Conservation (phyloP, 2,113 vertebrate genomes). For the Ptyas mucosa region DNA sequence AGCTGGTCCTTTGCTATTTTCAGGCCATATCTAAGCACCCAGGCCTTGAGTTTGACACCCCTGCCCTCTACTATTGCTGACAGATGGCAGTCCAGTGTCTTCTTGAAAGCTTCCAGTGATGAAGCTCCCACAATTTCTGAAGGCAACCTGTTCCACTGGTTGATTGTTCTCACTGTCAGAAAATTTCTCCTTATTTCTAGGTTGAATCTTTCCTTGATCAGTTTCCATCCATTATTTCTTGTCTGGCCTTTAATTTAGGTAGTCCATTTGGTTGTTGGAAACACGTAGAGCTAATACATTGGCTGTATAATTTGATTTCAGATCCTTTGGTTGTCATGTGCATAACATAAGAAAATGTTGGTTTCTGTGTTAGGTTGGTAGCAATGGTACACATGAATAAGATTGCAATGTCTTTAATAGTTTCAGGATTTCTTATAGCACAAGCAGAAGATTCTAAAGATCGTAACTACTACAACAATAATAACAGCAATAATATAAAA, state of each 20-base stretch:
- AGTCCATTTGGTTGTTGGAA: not conserved
- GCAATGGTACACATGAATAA: not conserved
- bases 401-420: not conserved
- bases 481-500: not conserved
- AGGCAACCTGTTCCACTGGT: no score
- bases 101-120: no score
- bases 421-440: not conserved
- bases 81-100: no score
- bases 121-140: no score
- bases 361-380: not conserved
- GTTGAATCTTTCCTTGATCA: no score
- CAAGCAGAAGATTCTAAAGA: not conserved
- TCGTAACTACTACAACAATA: not conserved
- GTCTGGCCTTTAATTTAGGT: not conserved
- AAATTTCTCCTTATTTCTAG: no score
- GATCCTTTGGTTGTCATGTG: not conserved
- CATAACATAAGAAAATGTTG: not conserved
- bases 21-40: no score
- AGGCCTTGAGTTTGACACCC: no score
- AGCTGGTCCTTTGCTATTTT: no score
- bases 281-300: not conserved
- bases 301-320: not conserved
- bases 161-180: no score
- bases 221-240: no score
- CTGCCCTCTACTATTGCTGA: no score